A percentile compares a stretch with the other conserved stretches of the same genome.
Evolutionary conservation across 64 coral and sea anemone species (phyloP).

Genomic region (Montipora sp.): DNA sequence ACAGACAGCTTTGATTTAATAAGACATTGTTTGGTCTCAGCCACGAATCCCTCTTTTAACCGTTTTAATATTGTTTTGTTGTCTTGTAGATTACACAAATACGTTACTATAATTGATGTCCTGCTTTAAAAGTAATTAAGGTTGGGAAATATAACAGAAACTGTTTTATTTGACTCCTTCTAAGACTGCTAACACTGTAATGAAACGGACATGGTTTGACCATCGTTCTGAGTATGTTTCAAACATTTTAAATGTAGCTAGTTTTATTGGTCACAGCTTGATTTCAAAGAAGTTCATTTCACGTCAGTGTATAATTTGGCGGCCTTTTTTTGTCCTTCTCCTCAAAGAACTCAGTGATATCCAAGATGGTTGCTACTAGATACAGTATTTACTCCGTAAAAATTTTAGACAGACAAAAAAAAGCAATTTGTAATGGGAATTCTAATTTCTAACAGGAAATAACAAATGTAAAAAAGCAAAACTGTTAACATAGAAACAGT

Average conservation of each 20-base stretch:
- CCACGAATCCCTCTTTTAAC: not conserved
- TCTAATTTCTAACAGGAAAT: too few species aligned
- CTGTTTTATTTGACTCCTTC: not conserved
- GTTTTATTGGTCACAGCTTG: too few species aligned
- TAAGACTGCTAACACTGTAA: not conserved
- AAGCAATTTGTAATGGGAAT: too few species aligned
- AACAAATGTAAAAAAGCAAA: too few species aligned
- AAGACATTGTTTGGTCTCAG: not conserved
- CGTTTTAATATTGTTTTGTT: slow-evolving; percentile 13
- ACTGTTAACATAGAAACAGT: too few species aligned
- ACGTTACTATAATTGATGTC: not conserved
- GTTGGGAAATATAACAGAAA: not conserved
- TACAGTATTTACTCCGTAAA: too few species aligned
- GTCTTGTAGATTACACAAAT: not conserved
- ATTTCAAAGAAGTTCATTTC: too few species aligned
- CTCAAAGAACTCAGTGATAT: too few species aligned
- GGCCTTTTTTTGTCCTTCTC: too few species aligned
- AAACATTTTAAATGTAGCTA: not conserved
- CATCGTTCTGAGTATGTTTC: not conserved
- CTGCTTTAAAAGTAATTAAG: not conserved
- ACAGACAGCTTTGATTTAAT: not conserved
- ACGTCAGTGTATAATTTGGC: too few species aligned
- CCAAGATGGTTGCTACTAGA: too few species aligned
- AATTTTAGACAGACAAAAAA: too few species aligned
- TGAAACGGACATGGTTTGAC: not conserved